Base-by-base conservation (phyloP, 2,888 invertebrate species). In the Heliconius ethilla region DNA sequence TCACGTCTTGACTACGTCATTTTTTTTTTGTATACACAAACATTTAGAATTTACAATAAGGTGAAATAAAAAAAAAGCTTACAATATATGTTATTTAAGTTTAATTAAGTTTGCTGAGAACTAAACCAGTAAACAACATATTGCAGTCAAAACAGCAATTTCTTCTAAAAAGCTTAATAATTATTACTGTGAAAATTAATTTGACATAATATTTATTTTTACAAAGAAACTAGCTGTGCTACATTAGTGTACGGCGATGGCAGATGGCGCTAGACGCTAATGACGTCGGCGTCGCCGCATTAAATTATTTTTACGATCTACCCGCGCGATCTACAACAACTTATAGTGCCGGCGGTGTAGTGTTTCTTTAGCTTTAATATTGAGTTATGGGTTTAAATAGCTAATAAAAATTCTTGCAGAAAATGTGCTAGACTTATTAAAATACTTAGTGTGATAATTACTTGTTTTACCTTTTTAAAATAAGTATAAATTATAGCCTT, bases 261-360 rank as follows among this genome's bases (percentile, higher is more conserved):
- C 91, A 91, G 91, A 92, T 91, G 92, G 88, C 87, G 87, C 80
- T 80, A 81, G 84, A 84, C 87, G 86, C 91, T 92, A 92, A 92
- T 91, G 92, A 92, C 89, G 89, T 86, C 84, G 83, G 86, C 86
- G 85, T 84, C 88, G 85, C 84, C 85, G 86, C 89, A 89, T 90
- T 93, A 93, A 92, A 93, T 93, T 92, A 92, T 92, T 93, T 92
- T 92, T 92, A 93, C 89, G 91, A 91, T 85, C 87, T 81, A 85
- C 87, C 86, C 87, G 85, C 88, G 85, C 88, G 89, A 77, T 77
- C 73, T 77, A 69, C 62, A 74, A 74, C 74, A 62, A 77, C 77
- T 62, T 74, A 74, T 40, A 69, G 45, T 59, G 40, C 73, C 73
- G 73, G 72, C 77, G 73, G 72, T 73, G 73, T 77, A 77, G 72